Conservation (phyloP, 1,140 invertebrate species). For the Ceratoteleas bidentatus region DNA sequence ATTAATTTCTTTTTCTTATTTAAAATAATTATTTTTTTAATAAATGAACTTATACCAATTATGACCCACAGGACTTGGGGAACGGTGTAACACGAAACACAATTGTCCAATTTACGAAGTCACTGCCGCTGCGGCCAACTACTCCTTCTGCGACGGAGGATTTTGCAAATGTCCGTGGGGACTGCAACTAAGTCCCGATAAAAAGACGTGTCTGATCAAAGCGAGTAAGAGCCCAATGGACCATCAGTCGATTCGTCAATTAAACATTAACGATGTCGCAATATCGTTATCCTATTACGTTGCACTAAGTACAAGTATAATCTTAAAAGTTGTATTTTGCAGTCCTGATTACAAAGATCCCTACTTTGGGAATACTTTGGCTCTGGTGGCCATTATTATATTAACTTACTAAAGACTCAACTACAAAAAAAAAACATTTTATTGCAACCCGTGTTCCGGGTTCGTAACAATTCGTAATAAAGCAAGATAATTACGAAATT, state of each 20-base stretch:
- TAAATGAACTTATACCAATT: background rate
- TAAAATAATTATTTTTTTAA: background rate
- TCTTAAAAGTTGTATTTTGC: too few relatives aligned
- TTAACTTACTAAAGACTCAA: too few relatives aligned
- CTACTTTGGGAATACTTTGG: too few relatives aligned
- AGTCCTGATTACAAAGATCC: too few relatives aligned
- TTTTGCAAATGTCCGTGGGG: conserved; percentile 70
- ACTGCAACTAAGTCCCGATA: conserved; percentile 69
- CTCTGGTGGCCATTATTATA: too few relatives aligned
- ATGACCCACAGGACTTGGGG: conserved; percentile 66
- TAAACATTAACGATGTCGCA: background rate
- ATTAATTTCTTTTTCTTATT: too few relatives aligned
- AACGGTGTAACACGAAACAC: conserved; percentile 67
- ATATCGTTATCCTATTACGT: background rate
- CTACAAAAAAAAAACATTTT: too few relatives aligned
- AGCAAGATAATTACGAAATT: too few relatives aligned
- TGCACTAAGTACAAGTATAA: background rate
- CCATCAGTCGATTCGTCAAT: background rate
- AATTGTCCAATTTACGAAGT: conserved; percentile 71
- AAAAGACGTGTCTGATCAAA: conserved; percentile 70
- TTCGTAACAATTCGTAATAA: too few relatives aligned
- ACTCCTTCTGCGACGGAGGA: conserved; percentile 69
- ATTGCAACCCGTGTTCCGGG: too few relatives aligned
- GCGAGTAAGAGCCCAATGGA: conserved; percentile 63
- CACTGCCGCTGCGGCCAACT: conserved; percentile 29